phyloP scores from a whole-genome alignment of 1,140 invertebrate genomes.

The Micrasema longulum region DNA sequence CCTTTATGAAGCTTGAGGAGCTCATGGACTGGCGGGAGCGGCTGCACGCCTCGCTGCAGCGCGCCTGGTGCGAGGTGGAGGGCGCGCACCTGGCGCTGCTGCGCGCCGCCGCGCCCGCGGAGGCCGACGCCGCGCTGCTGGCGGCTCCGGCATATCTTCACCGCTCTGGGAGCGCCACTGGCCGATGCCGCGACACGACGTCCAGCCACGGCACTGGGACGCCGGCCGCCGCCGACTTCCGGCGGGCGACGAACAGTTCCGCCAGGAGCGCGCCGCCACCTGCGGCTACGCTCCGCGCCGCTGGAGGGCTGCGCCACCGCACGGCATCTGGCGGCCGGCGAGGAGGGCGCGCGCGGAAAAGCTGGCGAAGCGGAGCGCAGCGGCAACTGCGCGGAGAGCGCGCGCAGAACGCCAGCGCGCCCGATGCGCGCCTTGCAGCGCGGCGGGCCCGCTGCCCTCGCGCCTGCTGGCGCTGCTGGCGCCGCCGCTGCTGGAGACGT shows the following conservation, averaged over 20 bases:
- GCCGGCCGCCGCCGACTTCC: constrained; percentile 77
- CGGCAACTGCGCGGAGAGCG: neutral
- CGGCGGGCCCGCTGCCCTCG: no score
- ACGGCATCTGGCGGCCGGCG: constrained; percentile 60
- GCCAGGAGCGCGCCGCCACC: constrained; percentile 56
- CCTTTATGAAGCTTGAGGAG: constrained; percentile 92
- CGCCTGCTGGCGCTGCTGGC: neutral
- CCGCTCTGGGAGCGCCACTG: no score
- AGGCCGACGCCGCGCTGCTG: constrained; percentile 56
- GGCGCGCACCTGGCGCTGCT: constrained; percentile 83
- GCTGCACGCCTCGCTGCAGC: constrained; percentile 86
- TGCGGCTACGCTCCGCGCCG: neutral
- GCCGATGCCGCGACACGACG: constrained; percentile 54
- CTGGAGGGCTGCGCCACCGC: constrained; percentile 13
- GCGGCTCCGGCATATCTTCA: constrained; percentile 58
- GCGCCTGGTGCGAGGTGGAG: constrained; percentile 81
- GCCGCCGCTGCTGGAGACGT: constrained; percentile 15
- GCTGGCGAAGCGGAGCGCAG: no score
- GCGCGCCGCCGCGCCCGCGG: constrained; percentile 59
- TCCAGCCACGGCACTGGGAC: constrained; percentile 67
- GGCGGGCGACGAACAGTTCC: constrained; percentile 70
- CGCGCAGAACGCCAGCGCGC: neutral
- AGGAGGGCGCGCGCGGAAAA: constrained; percentile 41
- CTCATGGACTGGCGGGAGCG: constrained; percentile 87
- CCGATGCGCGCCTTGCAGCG: no score